Evolutionary conservation across 2,888 invertebrate genomes (phyloP), one percentile per base, ranked within the genome.

Genomic region (Cryptocephalus primarius): DNA sequence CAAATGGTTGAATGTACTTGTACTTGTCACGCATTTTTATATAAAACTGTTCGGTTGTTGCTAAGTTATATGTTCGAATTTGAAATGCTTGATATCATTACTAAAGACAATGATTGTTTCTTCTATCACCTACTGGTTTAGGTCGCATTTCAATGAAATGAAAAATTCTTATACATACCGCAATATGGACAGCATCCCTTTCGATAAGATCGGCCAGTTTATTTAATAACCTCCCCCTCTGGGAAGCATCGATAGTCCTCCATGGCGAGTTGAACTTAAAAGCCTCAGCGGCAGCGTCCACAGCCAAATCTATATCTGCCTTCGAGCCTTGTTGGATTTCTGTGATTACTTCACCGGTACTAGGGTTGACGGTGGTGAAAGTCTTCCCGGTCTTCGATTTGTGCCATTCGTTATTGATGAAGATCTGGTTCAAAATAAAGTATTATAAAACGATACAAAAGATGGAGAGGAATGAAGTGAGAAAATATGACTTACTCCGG

Each of bases 341-440:
- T 0, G 88, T 78, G 47, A 91, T 90, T 0, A 77, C 73, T 64
- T 88, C 73, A 32, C 83, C 90, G 0, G 80, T 92, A 4, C 86
- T 62, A 0, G 96, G 96, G 68, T 96, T 92, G 44, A 87, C 69
- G 0, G 89, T 88, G 34, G 78, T 75, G 68, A 97, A 97, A 0
- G 86, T 90, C 68, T 87, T 86, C 8, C 92, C 91, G 43, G 85
- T 85, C 45, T 78, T 79, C 2, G 95, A 87, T 68, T 91, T 86
- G 60, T 85, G 83, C 88, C 90, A 99, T 70, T 96, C 94, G 71
- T 97, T 97, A 75, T 97, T 91, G 62, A 96, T 92, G 67, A 97
- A 97, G 46, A 97, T 76, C 91, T 92, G 62, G 1, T 63, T 58
- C 42, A 42, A n/a, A 6, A 12, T 36, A 2, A 36, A 22, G 22